A percentile compares a stretch with the other conserved stretches of the same genome.
Conservation (phyloP, 2,888 invertebrate species). For the Phortica okadai region DNA sequence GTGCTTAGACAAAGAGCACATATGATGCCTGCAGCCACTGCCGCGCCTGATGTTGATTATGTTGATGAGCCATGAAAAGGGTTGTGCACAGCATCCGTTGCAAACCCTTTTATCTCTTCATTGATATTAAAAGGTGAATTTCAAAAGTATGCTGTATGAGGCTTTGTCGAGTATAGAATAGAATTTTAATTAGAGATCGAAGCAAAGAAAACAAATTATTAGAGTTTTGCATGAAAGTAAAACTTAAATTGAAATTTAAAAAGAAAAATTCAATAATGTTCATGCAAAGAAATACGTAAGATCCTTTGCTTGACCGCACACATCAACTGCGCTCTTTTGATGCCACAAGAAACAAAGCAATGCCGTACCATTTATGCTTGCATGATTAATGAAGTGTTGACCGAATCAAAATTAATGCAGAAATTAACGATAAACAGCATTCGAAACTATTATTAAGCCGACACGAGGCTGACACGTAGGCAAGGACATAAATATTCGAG, state of each 20-base stretch:
- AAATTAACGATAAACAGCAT: slow-evolving; percentile 48
- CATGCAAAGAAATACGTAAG: background rate
- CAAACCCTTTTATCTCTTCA: slow-evolving; percentile 2
- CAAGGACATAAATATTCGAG: slow-evolving; percentile 33
- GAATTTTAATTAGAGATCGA: slow-evolving; percentile 19
- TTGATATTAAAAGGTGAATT: background rate
- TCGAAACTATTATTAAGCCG: slow-evolving; percentile 42
- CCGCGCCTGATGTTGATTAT: background rate
- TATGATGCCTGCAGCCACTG: slow-evolving; percentile 3
- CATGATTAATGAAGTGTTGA: slow-evolving; percentile 75
- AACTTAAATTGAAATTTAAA: background rate
- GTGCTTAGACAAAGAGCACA: background rate
- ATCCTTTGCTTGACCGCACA: slow-evolving; percentile 42
- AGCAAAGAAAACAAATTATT: background rate
- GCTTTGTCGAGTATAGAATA: background rate
- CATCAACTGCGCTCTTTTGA: slow-evolving; percentile 46
- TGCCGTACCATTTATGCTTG: slow-evolving; percentile 40
- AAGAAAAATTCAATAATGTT: background rate
- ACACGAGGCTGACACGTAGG: slow-evolving; percentile 48
- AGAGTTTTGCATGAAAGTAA: background rate
- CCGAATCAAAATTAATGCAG: slow-evolving; percentile 69
- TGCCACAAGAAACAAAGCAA: slow-evolving; percentile 20
- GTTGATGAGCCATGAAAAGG: slow-evolving; percentile 9
- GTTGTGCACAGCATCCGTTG: slow-evolving; percentile 14
- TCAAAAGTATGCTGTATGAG: slow-evolving; percentile 51